These are phyloP conservation scores for Caradrina clavipalpis DNA, from an alignment of 2,888 invertebrate species.

Conservation along the genomic window DNA sequence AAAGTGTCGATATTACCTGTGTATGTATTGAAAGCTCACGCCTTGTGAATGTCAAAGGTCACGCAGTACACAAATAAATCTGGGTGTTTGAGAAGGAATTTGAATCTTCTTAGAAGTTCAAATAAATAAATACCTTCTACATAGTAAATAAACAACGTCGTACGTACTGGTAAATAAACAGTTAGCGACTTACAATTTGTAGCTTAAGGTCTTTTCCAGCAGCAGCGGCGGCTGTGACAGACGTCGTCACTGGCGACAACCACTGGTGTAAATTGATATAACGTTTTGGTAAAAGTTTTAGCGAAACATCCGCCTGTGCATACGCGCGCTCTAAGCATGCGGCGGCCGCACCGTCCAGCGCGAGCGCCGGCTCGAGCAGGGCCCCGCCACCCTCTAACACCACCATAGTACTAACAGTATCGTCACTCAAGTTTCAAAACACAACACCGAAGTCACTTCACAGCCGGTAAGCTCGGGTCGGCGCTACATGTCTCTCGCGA, in stretches of 20 bases:
- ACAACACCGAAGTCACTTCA: slow-evolving; percentile 81
- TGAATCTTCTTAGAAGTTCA: background rate
- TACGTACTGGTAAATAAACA: background rate
- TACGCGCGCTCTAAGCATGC: slow-evolving; percentile 94
- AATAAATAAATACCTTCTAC: background rate
- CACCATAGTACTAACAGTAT: slow-evolving; percentile 81
- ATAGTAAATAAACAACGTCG: slow-evolving; percentile 40
- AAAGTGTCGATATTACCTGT: slow-evolving; percentile 7
- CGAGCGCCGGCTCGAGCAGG: slow-evolving; percentile 92
- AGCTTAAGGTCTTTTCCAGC: slow-evolving; percentile 95
- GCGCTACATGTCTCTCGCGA: slow-evolving; percentile 84
- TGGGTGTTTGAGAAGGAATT: background rate
- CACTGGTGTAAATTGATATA: slow-evolving; percentile 97
- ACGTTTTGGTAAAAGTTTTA: slow-evolving; percentile 97
- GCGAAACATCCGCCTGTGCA: slow-evolving; percentile 95
- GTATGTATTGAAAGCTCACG: slow-evolving; percentile 11
- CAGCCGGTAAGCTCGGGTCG: slow-evolving; percentile 73
- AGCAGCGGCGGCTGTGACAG: slow-evolving; percentile 88
- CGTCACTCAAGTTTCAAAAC: slow-evolving; percentile 74
- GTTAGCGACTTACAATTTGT: slow-evolving; percentile 92
- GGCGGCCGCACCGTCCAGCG: slow-evolving; percentile 93
- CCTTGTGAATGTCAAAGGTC: slow-evolving; percentile 22
- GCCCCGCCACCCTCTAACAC: slow-evolving; percentile 89
- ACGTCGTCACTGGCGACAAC: slow-evolving; percentile 94
- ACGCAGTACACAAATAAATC: slow-evolving; percentile 1